These are phyloP conservation scores for Hemicentrotus pulcherrimus DNA, from an alignment of 35 echinoderm and acorn worm genomes.

Conservation along the genomic window DNA sequence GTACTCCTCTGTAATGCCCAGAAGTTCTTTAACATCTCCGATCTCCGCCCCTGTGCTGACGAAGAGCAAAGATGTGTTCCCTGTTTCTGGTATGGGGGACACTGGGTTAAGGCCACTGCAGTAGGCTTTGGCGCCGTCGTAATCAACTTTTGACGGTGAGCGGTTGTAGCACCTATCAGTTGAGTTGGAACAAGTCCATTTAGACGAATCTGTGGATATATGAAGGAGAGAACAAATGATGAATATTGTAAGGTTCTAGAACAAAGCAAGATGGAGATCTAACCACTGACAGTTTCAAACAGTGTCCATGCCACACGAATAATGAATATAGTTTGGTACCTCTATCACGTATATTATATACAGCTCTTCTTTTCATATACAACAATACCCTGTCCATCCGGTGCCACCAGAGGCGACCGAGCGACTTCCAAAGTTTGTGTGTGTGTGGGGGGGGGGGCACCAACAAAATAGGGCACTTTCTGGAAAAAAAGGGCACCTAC, in stretches of 20 bases:
- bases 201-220: not conserved
- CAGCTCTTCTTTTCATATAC: too few species aligned
- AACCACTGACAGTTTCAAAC: too few species aligned
- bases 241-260: not conserved
- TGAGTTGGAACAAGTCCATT: not conserved
- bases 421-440: too few species aligned
- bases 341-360: too few species aligned
- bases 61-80: not conserved
- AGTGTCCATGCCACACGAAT: too few species aligned
- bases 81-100: not conserved
- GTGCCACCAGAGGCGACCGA: too few species aligned
- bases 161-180: not conserved
- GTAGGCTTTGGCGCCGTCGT: not conserved
- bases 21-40: not conserved
- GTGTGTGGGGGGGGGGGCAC: too few species aligned
- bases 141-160: not conserved
- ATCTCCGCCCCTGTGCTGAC: not conserved
- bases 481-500: too few species aligned
- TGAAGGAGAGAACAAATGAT: not conserved
- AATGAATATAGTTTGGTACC: too few species aligned
- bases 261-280: too few species aligned
- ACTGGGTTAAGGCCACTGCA: not conserved
- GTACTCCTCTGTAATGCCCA: not conserved
- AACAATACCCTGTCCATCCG: too few species aligned
- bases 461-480: too few species aligned